phyloP scores from a whole-genome alignment of 1,140 invertebrate genomes.

The Druon quercuslanigerum region DNA sequence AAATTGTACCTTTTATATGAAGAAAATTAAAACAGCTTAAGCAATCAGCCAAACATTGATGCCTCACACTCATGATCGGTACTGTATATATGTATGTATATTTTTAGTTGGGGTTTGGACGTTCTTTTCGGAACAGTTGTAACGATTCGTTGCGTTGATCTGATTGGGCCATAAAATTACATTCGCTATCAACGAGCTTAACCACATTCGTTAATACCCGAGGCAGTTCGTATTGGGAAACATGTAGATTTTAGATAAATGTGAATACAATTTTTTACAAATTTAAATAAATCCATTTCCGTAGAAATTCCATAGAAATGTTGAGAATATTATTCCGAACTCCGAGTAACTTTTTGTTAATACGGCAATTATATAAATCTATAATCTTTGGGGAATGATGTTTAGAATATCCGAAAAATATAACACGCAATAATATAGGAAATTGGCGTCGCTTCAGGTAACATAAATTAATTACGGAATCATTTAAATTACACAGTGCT shows the following conservation, averaged over 20 bases:
- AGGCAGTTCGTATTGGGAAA: neutral
- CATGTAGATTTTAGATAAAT: neutral
- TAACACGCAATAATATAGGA: too few relatives aligned
- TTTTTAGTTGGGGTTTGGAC: neutral
- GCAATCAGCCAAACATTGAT: too few relatives aligned
- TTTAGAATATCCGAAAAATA: too few relatives aligned
- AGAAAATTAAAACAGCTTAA: too few relatives aligned
- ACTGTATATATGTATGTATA: neutral
- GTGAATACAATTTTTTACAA: conserved; percentile 3
- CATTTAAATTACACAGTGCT: too few relatives aligned
- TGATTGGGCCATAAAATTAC: conserved; percentile 27
- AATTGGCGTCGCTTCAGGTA: too few relatives aligned
- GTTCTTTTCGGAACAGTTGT: neutral
- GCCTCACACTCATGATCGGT: too few relatives aligned
- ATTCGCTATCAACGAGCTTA: conserved; percentile 20
- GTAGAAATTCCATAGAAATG: neutral
- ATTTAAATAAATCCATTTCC: conserved; percentile 8
- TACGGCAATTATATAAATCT: neutral
- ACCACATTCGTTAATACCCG: conserved; percentile 25
- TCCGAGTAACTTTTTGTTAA: neutral
- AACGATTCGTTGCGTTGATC: neutral
- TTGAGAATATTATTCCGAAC: neutral
- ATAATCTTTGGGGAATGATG: too few relatives aligned
- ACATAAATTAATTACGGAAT: too few relatives aligned
- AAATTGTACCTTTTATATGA: too few relatives aligned